Conservation (phyloP, 1,140 invertebrate species). For the Periplaneta americana region DNA sequence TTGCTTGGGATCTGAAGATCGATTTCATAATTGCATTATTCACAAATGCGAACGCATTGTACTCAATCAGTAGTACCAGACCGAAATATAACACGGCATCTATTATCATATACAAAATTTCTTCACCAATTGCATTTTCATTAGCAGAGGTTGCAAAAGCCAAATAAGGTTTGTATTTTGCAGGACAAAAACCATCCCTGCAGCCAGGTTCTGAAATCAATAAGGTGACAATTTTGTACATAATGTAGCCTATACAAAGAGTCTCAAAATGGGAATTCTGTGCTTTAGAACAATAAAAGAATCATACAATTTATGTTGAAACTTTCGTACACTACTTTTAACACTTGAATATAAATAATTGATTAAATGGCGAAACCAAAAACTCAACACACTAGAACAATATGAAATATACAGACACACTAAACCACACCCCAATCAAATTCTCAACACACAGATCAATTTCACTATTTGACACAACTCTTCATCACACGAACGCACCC, state of each 20-base stretch:
- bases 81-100: constrained; percentile 16
- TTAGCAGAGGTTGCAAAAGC: constrained; percentile 2
- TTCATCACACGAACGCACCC: too few relatives aligned
- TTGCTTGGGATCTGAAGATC: too few relatives aligned
- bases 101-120: constrained; percentile 17
- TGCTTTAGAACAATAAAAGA: too few relatives aligned
- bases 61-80: constrained; percentile 20
- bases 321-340: too few relatives aligned
- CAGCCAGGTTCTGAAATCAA: not conserved
- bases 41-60: constrained; percentile 6
- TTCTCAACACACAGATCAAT: too few relatives aligned
- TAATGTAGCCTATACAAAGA: too few relatives aligned
- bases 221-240: too few relatives aligned
- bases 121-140: constrained; percentile 1
- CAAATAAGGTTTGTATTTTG: not conserved
- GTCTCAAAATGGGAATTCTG: too few relatives aligned
- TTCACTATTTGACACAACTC: too few relatives aligned
- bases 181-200: not conserved
- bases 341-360: not conserved
- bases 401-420: not conserved
- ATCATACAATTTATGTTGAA: too few relatives aligned
- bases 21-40: not conserved
- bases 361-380: not conserved
- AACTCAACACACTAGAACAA: not conserved
- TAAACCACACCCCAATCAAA: not conserved